Evolutionary conservation across 1,140 invertebrate species (phyloP).

Genomic region (Cydia fagiglandana): DNA sequence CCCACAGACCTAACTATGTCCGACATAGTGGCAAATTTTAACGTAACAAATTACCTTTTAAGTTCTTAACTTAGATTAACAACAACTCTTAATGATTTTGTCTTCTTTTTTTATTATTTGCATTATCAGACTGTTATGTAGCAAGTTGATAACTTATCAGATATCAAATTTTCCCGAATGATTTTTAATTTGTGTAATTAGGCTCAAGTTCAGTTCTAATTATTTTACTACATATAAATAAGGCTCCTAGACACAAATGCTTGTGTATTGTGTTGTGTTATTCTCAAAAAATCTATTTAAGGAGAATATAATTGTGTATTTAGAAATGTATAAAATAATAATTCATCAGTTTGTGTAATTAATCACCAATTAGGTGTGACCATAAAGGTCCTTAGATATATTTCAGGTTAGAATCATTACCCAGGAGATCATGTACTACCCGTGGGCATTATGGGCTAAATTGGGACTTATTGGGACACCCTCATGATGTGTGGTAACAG

Average conservation of each 20-base stretch:
- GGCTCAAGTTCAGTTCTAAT: slow-evolving; percentile 6
- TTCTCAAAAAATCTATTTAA: slow-evolving; percentile 24
- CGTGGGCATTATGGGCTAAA: slow-evolving; percentile 64
- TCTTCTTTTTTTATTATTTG: slow-evolving; percentile 47
- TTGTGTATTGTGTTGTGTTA: slow-evolving; percentile 9
- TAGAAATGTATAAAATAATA: slow-evolving; percentile 33
- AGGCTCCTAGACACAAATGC: not conserved
- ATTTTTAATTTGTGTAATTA: slow-evolving; percentile 16
- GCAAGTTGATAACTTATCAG: slow-evolving; percentile 2
- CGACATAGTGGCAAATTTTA: slow-evolving; percentile 68
- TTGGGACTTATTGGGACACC: slow-evolving; percentile 63
- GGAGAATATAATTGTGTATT: slow-evolving; percentile 35
- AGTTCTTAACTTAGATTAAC: slow-evolving; percentile 51
- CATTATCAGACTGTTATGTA: slow-evolving; percentile 11
- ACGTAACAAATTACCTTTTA: slow-evolving; percentile 69
- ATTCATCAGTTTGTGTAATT: slow-evolving; percentile 45
- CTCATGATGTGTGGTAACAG: slow-evolving; percentile 56
- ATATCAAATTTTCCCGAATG: slow-evolving; percentile 26
- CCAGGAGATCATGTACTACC: slow-evolving; percentile 61
- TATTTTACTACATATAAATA: not conserved
- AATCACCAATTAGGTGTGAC: slow-evolving; percentile 50
- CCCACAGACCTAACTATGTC: slow-evolving; percentile 71
- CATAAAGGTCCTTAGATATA: slow-evolving; percentile 54
- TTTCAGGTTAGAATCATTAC: slow-evolving; percentile 62
- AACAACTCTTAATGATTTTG: slow-evolving; percentile 52